Conservation (phyloP, 2,113 vertebrate genomes). For the Mobula hypostoma region DNA sequence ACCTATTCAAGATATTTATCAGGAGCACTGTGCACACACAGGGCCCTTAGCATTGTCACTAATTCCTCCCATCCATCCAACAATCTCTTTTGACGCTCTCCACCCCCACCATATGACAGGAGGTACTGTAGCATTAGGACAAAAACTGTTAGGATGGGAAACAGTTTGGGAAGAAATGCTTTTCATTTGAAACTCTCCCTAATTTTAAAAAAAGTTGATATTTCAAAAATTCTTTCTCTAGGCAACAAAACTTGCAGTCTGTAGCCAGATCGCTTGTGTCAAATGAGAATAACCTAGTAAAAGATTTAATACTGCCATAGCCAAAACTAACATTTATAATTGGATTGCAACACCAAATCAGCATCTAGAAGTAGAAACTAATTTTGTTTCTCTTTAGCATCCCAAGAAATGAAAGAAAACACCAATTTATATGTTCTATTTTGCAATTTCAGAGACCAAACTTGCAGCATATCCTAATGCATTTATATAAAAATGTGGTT, state of each 20-base stretch:
- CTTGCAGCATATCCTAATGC: neutral
- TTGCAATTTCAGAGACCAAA: neutral
- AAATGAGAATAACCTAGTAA: neutral
- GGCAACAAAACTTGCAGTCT: neutral
- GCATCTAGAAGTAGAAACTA: neutral
- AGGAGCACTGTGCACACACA: no score
- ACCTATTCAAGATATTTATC: no score
- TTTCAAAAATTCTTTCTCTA: neutral
- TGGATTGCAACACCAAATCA: neutral
- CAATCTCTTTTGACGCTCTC: no score
- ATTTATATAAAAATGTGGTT: neutral
- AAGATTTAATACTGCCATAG: neutral
- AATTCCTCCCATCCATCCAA: no score
- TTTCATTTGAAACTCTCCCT: neutral
- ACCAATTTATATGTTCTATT: neutral
- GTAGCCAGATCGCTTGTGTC: neutral
- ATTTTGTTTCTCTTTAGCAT: neutral
- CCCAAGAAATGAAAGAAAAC: neutral
- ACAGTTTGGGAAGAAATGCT: neutral
- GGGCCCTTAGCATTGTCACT: no score
- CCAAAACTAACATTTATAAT: neutral
- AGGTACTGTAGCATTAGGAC: no score
- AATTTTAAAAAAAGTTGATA: neutral
- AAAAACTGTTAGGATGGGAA: no score
- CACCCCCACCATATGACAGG: no score